Conservation (phyloP, 2,888 invertebrate species). For the Clusia tigrina region DNA sequence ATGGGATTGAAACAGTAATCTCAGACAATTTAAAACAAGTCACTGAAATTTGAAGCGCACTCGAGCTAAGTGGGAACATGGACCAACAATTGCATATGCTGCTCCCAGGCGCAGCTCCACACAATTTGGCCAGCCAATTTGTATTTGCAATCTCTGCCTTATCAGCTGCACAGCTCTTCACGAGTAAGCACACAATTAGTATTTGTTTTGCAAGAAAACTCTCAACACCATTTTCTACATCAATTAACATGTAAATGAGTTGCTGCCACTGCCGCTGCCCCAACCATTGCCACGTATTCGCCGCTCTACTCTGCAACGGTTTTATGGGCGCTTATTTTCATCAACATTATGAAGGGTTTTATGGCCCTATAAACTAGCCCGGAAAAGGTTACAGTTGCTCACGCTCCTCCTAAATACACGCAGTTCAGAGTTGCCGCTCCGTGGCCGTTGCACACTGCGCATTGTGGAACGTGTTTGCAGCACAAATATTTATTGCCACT, state of each 20-base stretch:
- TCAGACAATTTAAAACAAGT: too few species aligned
- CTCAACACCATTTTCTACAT: constrained; percentile 1
- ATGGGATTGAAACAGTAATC: too few species aligned
- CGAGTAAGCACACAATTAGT: not conserved
- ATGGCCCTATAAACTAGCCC: not conserved
- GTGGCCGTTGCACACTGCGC: not conserved
- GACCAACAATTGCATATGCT: too few species aligned
- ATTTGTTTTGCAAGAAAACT: not conserved
- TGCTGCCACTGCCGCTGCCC: not conserved
- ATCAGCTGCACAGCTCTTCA: not conserved
- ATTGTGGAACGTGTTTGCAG: not conserved
- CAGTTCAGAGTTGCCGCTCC: too few species aligned
- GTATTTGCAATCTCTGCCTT: not conserved
- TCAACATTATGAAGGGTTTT: constrained; percentile 2
- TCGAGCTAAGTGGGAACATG: too few species aligned
- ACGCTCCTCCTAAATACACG: not conserved
- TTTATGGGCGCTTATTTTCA: not conserved
- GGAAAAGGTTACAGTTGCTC: not conserved
- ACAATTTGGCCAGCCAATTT: too few species aligned
- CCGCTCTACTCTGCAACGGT: not conserved
- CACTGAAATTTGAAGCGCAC: too few species aligned
- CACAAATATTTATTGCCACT: constrained; percentile 4
- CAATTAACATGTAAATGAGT: constrained; percentile 9
- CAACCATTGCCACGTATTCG: not conserved
- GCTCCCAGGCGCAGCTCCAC: too few species aligned